Evolutionary conservation across 2,888 invertebrate species (phyloP).

Genomic region (Macrophya alboannulata): DNA sequence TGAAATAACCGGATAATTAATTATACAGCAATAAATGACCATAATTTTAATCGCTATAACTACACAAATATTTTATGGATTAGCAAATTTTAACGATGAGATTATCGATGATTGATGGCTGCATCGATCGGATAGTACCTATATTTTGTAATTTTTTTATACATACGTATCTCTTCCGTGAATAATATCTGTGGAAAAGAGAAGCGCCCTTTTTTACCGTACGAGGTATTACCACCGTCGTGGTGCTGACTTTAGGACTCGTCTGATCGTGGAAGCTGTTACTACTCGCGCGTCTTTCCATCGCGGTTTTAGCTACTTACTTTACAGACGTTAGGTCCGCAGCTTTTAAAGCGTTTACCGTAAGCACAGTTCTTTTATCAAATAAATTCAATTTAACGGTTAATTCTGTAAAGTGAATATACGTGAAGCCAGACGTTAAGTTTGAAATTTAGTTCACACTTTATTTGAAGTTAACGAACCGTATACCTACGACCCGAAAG

Average conservation of each 20-base stretch:
- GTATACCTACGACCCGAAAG: background rate
- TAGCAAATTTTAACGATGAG: background rate
- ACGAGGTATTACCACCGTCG: background rate
- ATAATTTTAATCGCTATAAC: background rate
- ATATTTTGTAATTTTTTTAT: background rate
- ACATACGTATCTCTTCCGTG: background rate
- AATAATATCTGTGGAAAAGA: background rate
- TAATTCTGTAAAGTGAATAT: background rate
- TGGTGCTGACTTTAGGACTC: no score
- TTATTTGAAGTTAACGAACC: slow-evolving; percentile 38
- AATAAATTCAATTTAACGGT: background rate
- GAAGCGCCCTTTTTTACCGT: background rate
- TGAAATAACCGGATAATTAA: background rate
- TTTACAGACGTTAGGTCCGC: no score
- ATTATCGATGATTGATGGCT: background rate
- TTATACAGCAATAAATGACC: background rate
- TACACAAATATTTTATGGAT: background rate
- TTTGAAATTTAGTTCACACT: slow-evolving; percentile 19
- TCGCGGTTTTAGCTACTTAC: no score
- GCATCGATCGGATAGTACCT: background rate
- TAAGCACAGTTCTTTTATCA: no score
- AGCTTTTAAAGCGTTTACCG: no score
- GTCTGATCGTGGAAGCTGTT: background rate
- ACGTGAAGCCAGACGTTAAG: background rate
- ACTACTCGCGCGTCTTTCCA: background rate